A percentile compares a stretch with the other conserved stretches of the same genome.
These are phyloP conservation scores for Stictocephala bisonia DNA, from an alignment of 2,888 invertebrate species.

Conservation along the genomic window DNA sequence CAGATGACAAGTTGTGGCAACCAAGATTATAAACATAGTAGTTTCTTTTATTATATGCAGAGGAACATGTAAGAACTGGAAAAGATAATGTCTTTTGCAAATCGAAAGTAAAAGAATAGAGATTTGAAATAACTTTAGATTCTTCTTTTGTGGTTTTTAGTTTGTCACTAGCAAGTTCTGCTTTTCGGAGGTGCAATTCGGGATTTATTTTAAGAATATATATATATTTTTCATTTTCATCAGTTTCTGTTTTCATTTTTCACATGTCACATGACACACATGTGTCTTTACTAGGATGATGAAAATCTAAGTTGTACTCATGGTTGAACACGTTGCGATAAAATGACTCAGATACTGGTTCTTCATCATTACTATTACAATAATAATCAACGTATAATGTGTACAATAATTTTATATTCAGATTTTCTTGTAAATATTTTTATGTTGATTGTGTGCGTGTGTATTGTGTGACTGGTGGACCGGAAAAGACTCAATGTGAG, in stretches of 20 bases:
- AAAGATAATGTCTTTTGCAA: conserved; percentile 57
- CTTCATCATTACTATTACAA: neutral
- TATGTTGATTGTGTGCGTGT: conserved; percentile 45
- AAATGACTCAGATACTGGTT: conserved; percentile 43
- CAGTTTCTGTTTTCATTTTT: no score
- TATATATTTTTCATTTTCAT: conserved; percentile 8
- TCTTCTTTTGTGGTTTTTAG: neutral
- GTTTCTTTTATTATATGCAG: conserved; percentile 60
- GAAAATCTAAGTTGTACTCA: conserved; percentile 50
- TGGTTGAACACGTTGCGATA: conserved; percentile 49
- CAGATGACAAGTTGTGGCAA: no score
- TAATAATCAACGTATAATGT: conserved; percentile 32
- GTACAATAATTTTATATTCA: conserved; percentile 46
- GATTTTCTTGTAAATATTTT: conserved; percentile 42
- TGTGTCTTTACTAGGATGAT: conserved; percentile 47
- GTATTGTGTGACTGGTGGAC: conserved; percentile 46
- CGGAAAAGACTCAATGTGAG: conserved; percentile 40
- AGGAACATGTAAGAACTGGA: conserved; percentile 57
- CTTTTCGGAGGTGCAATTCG: conserved; percentile 15
- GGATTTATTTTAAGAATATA: neutral
- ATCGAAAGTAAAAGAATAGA: conserved; percentile 41
- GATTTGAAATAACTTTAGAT: neutral
- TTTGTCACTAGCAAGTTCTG: conserved; percentile 15
- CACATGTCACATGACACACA: conserved; percentile 50
- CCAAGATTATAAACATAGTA: conserved; percentile 57